Percentiles rank a stretch among this genome's conserved stretches.
phyloP scores from a whole-genome alignment of 2,113 vertebrate species.

The Macaca nemestrina region DNA sequence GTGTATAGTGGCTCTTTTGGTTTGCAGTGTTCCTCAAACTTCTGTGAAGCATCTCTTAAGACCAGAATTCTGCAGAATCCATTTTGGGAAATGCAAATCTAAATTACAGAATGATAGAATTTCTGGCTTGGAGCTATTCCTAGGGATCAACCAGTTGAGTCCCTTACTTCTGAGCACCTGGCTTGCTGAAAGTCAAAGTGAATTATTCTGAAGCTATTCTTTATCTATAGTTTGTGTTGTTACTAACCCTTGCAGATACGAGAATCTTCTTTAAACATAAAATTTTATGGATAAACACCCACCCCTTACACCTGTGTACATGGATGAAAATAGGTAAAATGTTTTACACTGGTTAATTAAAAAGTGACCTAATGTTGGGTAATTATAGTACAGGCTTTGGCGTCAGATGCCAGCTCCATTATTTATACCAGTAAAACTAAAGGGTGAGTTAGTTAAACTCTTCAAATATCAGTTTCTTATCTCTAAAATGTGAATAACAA shows the following conservation, averaged over 20 bases:
- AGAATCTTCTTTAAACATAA: constrained; percentile 25
- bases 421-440: background rate
- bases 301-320: background rate
- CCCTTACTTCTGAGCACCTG: background rate
- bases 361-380: background rate
- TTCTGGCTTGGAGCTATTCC: background rate
- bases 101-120: background rate
- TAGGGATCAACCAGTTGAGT: background rate
- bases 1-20: background rate
- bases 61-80: constrained; percentile 1
- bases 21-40: background rate
- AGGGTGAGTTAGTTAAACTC: background rate
- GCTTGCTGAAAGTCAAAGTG: background rate
- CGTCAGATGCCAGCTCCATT: background rate
- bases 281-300: background rate
- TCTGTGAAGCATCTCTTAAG: background rate
- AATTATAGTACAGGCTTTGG: background rate
- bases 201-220: constrained; percentile 1
- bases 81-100: constrained; percentile 19
- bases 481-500: background rate
- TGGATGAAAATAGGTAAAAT: background rate
- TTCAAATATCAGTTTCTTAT: background rate
- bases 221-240: background rate
- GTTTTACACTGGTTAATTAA: background rate
- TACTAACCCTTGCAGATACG: background rate